Base-by-base conservation (phyloP, 2,888 invertebrate genomes). In the Lapara coniferarum region DNA sequence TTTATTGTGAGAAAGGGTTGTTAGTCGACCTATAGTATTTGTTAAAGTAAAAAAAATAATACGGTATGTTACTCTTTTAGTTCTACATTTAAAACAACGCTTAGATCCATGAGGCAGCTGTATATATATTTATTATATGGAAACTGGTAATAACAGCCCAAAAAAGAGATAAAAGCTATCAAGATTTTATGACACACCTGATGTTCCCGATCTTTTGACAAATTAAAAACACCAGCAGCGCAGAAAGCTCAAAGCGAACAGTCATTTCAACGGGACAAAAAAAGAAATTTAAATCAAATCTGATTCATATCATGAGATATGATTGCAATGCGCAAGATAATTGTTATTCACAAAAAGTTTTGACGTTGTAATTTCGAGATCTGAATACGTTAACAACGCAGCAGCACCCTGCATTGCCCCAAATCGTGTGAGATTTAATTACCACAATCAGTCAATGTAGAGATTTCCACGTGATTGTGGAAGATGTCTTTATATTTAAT, bases 381-480 rank as follows among this genome's bases (percentile, higher is more conserved):
- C 59, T n/a, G 63, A 63, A 63, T 16, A 63, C 72, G 74, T 71
- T 73, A 77, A 74, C 71, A 74, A 77, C 78, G n/a, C 59, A 63
- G 63, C 25, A 83, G 77, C 78, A 72, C 73, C 81, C 83, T 25
- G 82, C 83, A 81, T 79, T 82, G 82, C 81, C 82, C 85, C 79
- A 82, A 77, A 81, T 81, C 73, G 71, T 74, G 79, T 77, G 69
- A 78, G 74, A 76, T 80, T 81, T 86, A 86, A 88, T 87, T 82
- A 83, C 82, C 73, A 73, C 79, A 77, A 87, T 87, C 85, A 81
- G 74, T 86, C 86, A 87, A 81, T 80, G 83, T 75, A 81, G 80
- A 87, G 84, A 87, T 88, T 85, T 87, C 84, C 85, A 83, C 84
- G 79, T 73, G 83, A 86, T 85, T 81, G 74, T 75, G 71, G 63